Evolutionary conservation across 2,888 invertebrate species (phyloP).

Genomic region (Sphaerophoria taeniata): DNA sequence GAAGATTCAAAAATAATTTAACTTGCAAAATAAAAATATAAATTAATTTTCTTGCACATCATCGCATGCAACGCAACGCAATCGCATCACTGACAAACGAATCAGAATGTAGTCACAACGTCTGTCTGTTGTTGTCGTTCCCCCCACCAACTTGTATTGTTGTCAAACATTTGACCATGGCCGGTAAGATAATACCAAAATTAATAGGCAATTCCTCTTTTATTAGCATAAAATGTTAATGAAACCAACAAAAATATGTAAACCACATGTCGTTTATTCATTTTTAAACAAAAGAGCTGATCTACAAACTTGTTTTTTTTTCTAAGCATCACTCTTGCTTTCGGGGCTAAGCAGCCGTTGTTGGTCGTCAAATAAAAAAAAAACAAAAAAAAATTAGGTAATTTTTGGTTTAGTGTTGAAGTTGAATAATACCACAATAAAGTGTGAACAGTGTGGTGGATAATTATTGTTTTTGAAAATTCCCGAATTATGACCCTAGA

Average conservation of each 20-base stretch:
- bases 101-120: not conserved
- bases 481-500: slow-evolving; percentile 32
- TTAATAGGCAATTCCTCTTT: slow-evolving; percentile 53
- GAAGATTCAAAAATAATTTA: not conserved
- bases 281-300: slow-evolving; percentile 50
- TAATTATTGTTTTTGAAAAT: slow-evolving; percentile 50
- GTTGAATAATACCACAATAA: slow-evolving; percentile 31
- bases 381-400: not conserved
- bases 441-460: slow-evolving; percentile 28
- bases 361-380: not conserved
- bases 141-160: not conserved
- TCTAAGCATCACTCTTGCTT: slow-evolving; percentile 53
- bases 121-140: not conserved
- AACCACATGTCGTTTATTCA: slow-evolving; percentile 47
- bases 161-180: slow-evolving; percentile 52
- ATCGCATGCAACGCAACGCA: not conserved
- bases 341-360: slow-evolving; percentile 39
- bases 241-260: slow-evolving; percentile 20
- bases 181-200: slow-evolving; percentile 42
- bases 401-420: slow-evolving; percentile 1
- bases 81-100: not conserved
- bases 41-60: slow-evolving; percentile 25
- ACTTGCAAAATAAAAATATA: slow-evolving; percentile 31
- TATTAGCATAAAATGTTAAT: slow-evolving; percentile 63
- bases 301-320: slow-evolving; percentile 45